phyloP scores from a whole-genome alignment of 2,113 vertebrate genomes.

The Telmatochromis bifrenatus region DNA sequence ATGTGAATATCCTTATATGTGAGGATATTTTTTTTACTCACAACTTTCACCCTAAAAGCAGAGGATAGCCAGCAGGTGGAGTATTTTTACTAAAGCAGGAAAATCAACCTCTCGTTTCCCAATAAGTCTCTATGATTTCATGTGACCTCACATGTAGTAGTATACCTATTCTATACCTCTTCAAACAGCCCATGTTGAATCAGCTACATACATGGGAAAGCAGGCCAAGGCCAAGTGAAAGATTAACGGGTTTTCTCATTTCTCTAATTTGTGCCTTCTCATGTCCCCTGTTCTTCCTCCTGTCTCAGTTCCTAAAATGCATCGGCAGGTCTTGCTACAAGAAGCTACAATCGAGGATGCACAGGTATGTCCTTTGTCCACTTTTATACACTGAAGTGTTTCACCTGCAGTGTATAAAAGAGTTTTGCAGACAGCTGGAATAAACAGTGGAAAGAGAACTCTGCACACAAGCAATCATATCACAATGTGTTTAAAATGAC shows the following conservation, averaged over 20 bases:
- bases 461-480: background rate
- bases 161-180: background rate
- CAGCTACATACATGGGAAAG: slow-evolving; percentile 49
- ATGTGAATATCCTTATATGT: background rate
- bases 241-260: background rate
- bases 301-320: background rate
- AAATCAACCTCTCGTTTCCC: background rate
- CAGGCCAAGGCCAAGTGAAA: slow-evolving; percentile 68
- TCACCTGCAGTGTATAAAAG: background rate
- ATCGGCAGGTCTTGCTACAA: background rate
- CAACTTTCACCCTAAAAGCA: background rate
- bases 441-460: background rate
- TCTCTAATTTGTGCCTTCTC: background rate
- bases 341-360: background rate
- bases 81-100: background rate
- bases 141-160: background rate
- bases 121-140: background rate
- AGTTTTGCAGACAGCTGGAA: background rate
- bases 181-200: background rate
- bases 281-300: background rate
- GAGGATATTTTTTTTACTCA: background rate
- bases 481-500: background rate
- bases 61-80: background rate
- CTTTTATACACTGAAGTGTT: background rate
- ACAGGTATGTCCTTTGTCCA: background rate